phyloP scores from a whole-genome alignment of 2,888 invertebrate genomes.

The Zygaena filipendulae region DNA sequence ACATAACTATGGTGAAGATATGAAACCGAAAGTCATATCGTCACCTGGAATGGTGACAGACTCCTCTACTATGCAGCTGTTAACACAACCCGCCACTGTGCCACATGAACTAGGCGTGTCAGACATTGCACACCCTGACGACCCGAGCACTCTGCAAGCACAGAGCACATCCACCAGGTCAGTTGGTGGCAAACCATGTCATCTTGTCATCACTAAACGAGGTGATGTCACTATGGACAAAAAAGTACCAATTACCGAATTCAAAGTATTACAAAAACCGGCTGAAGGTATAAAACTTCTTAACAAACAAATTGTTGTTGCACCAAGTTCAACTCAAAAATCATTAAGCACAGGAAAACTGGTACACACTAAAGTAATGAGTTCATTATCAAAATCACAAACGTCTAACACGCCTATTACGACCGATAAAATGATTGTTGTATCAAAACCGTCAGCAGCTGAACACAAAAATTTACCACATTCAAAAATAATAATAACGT shows the following conservation, averaged over 20 bases:
- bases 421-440: conserved; percentile 56
- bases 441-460: conserved; percentile 44
- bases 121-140: conserved; percentile 37
- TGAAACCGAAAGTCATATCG: conserved; percentile 38
- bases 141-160: conserved; percentile 34
- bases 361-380: conserved; percentile 53
- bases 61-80: conserved; percentile 48
- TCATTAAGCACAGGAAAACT: conserved; percentile 43
- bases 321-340: conserved; percentile 43
- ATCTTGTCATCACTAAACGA: conserved; percentile 50
- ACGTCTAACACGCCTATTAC: conserved; percentile 21
- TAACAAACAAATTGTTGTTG: conserved; percentile 48
- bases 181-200: conserved; percentile 41
- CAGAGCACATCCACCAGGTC: conserved; percentile 33
- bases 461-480: conserved; percentile 36
- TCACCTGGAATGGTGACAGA: conserved; percentile 42
- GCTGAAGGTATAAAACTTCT: conserved; percentile 48
- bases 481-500: conserved; percentile 48
- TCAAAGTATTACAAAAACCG: conserved; percentile 54
- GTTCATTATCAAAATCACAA: conserved; percentile 40
- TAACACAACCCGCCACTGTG: conserved; percentile 43
- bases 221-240: conserved; percentile 35
- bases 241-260: conserved; percentile 47
- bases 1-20: conserved; percentile 40
- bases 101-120: conserved; percentile 42